Conservation (phyloP, 1,140 invertebrate species). For the Calliopsis andreniformis region DNA sequence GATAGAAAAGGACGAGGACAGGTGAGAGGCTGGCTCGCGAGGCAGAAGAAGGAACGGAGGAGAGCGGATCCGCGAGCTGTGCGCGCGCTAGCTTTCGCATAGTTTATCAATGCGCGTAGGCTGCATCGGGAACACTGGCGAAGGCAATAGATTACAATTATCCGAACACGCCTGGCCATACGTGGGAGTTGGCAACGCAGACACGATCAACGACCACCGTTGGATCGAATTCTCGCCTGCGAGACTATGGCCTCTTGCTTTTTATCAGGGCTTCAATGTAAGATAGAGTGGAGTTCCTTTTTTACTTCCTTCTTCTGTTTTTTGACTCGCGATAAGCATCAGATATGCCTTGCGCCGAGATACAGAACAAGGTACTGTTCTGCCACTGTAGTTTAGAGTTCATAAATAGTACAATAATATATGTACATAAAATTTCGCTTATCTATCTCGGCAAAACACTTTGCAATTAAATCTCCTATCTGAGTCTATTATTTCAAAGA, state of each 20-base stretch:
- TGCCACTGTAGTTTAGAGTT: too few relatives aligned
- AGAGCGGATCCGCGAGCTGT: slow-evolving; percentile 40
- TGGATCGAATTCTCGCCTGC: slow-evolving; percentile 48
- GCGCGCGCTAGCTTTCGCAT: slow-evolving; percentile 55
- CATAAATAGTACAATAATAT: too few relatives aligned
- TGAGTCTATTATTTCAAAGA: too few relatives aligned
- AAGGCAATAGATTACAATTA: slow-evolving; percentile 76
- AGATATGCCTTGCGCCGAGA: too few relatives aligned
- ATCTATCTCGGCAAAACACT: too few relatives aligned
- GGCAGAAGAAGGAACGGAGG: neutral
- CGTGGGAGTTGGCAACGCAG: slow-evolving; percentile 63
- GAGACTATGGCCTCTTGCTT: neutral
- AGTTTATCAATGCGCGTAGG: slow-evolving; percentile 72
- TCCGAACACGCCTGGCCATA: slow-evolving; percentile 69
- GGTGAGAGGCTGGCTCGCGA: slow-evolving; percentile 22
- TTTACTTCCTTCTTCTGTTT: too few relatives aligned
- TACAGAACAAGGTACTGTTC: too few relatives aligned
- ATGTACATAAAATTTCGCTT: too few relatives aligned
- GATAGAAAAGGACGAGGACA: slow-evolving; percentile 7
- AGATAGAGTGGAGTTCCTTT: too few relatives aligned
- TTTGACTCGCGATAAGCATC: too few relatives aligned
- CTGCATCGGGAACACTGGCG: slow-evolving; percentile 59
- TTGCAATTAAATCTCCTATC: too few relatives aligned
- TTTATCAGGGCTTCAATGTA: too few relatives aligned
- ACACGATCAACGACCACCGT: slow-evolving; percentile 35